Conservation (phyloP, 1,140 invertebrate genomes). For the Tetramorium simillimum region DNA sequence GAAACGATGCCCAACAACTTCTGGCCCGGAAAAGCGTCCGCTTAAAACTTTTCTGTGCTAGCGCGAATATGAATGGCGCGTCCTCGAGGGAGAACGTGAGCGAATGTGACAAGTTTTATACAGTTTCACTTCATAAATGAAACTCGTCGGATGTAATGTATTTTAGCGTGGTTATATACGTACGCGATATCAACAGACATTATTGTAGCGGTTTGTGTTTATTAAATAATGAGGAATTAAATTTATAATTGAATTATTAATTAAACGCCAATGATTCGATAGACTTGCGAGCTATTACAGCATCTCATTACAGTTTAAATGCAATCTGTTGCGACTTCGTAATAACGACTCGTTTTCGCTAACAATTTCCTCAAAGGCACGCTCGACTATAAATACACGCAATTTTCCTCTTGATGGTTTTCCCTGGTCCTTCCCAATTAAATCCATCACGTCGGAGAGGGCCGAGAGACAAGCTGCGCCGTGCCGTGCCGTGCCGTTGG, state of each 20-base stretch:
- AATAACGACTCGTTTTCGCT: constrained; percentile 40
- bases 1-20: constrained; percentile 6
- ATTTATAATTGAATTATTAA: constrained; percentile 1
- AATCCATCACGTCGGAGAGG: constrained; percentile 55
- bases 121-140: background rate
- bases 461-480: constrained; percentile 4
- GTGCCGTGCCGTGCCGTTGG: constrained; percentile 5
- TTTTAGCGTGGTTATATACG: background rate
- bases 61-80: constrained; percentile 14
- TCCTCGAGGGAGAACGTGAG: background rate
- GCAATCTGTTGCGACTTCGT: background rate
- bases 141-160: background rate
- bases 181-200: background rate
- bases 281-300: background rate
- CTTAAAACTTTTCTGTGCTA: constrained; percentile 11
- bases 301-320: constrained; percentile 21
- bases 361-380: background rate
- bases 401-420: constrained; percentile 51
- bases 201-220: background rate
- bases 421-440: constrained; percentile 63
- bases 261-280: constrained; percentile 3
- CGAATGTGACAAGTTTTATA: constrained; percentile 27
- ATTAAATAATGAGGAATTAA: background rate
- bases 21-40: background rate
- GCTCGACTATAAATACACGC: constrained; percentile 54